Evolutionary conservation across 1,140 invertebrate species (phyloP).

Genomic region (Lepidurus packardi): DNA sequence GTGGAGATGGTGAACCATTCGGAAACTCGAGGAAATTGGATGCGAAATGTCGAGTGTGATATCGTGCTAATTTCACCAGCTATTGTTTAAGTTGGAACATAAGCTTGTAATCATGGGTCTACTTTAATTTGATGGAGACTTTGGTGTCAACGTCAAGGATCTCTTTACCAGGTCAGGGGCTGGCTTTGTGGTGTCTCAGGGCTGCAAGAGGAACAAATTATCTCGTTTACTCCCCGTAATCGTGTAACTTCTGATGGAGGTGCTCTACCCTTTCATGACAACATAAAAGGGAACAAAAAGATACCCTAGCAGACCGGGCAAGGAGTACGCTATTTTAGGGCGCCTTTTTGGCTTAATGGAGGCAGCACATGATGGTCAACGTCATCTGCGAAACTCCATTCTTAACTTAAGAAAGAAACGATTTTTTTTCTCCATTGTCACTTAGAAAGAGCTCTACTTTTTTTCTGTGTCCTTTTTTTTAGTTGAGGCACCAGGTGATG

Average conservation of each 20-base stretch:
- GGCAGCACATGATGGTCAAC: constrained; percentile 1
- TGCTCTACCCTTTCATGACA: not conserved
- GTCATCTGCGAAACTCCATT: not conserved
- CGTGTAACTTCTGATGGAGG: constrained; percentile 7
- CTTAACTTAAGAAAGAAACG: not conserved
- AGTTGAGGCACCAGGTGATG: not conserved
- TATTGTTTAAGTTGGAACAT: not conserved
- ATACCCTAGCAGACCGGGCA: not conserved
- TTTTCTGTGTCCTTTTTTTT: not conserved
- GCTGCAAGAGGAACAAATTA: not conserved
- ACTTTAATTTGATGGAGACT: not conserved
- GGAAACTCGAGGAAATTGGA: not conserved
- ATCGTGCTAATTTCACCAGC: not conserved
- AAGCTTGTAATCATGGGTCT: not conserved
- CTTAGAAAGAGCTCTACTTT: not conserved
- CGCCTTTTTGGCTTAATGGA: not conserved
- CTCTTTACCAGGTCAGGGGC: not conserved
- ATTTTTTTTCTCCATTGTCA: not conserved
- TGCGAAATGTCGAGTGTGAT: not conserved
- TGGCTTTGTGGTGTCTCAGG: not conserved
- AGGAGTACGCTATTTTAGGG: not conserved
- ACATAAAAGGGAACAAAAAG: constrained; percentile 11
- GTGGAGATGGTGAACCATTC: not conserved
- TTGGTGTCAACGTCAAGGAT: not conserved
- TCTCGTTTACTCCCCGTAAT: constrained; percentile 11